These are phyloP conservation scores for Schizopygopsis malacanthus DNA, from an alignment of 2,797 vertebrate species.

Conservation along the genomic window DNA sequence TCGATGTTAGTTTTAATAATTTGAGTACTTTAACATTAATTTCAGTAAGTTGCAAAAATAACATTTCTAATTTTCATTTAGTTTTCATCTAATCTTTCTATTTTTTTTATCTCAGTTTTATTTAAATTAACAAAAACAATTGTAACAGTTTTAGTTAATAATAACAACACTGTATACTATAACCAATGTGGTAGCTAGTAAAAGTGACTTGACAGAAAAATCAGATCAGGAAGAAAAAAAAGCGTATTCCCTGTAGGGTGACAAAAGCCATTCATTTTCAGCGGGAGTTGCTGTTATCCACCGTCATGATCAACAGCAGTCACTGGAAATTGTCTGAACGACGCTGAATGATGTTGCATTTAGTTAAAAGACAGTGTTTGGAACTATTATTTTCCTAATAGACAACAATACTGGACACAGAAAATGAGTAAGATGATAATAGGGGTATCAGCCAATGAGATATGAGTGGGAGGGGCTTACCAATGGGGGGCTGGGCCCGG, in stretches of 20 bases:
- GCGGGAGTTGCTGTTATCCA: not conserved
- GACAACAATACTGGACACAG: constrained; percentile 2
- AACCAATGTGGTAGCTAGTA: not conserved
- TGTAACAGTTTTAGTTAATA: not conserved
- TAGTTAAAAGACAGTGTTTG: not conserved
- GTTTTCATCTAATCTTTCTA: too few relatives aligned
- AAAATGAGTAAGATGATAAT: constrained; percentile 49
- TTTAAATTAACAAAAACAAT: not conserved
- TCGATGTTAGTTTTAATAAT: not conserved
- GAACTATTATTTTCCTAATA: not conserved
- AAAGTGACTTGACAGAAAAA: not conserved
- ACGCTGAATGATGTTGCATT: not conserved
- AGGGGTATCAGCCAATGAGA: constrained; percentile 43
- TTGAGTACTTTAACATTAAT: not conserved
- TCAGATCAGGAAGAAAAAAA: not conserved
- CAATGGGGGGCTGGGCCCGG: constrained; percentile 88
- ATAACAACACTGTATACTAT: not conserved
- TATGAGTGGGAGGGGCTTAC: constrained; percentile 82
- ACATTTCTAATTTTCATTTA: not conserved
- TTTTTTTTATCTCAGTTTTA: too few relatives aligned
- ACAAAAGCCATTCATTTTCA: not conserved
- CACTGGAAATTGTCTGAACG: not conserved
- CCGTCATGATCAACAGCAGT: not conserved
- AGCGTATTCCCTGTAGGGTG: not conserved
- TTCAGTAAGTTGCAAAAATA: not conserved